phyloP scores from a whole-genome alignment of 1,140 invertebrate genomes.

The Drosophila nikananu region DNA sequence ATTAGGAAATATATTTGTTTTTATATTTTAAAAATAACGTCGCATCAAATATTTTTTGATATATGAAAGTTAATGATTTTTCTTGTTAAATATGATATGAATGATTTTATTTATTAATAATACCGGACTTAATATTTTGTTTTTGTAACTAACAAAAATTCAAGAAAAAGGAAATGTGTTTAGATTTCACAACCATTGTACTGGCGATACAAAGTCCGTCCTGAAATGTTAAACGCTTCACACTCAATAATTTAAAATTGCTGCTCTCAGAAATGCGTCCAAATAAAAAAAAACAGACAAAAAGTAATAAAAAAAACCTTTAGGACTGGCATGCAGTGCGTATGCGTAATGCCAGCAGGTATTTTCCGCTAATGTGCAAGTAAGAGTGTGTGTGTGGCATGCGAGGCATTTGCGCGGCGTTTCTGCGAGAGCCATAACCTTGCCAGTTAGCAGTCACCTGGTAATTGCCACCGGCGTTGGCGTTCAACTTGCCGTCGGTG shows the following conservation, averaged over 20 bases:
- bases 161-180: not conserved
- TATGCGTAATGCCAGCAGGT: slow-evolving; percentile 69
- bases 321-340: slow-evolving; percentile 59
- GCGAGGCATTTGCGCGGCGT: slow-evolving; percentile 67
- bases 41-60: too few species aligned
- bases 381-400: slow-evolving; percentile 51
- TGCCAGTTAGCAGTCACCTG: slow-evolving; percentile 71
- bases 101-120: too few species aligned
- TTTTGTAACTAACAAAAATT: not conserved
- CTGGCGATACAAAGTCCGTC: not conserved
- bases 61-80: too few species aligned
- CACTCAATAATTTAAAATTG: slow-evolving; percentile 75
- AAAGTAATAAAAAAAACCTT: slow-evolving; percentile 21
- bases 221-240: slow-evolving; percentile 66
- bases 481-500: slow-evolving; percentile 38
- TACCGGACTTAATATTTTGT: not conserved
- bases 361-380: slow-evolving; percentile 31
- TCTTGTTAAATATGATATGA: too few species aligned
- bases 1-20: too few species aligned
- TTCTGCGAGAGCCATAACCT: slow-evolving; percentile 72
- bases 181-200: slow-evolving; percentile 37
- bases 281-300: slow-evolving; percentile 1
- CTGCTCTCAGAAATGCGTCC: slow-evolving; percentile 33
- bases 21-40: too few species aligned
- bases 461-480: slow-evolving; percentile 71